Percentiles rank a stretch among this genome's conserved stretches.
Evolutionary conservation across 2,888 invertebrate genomes (phyloP).

Genomic region (Apotomis betuletana): DNA sequence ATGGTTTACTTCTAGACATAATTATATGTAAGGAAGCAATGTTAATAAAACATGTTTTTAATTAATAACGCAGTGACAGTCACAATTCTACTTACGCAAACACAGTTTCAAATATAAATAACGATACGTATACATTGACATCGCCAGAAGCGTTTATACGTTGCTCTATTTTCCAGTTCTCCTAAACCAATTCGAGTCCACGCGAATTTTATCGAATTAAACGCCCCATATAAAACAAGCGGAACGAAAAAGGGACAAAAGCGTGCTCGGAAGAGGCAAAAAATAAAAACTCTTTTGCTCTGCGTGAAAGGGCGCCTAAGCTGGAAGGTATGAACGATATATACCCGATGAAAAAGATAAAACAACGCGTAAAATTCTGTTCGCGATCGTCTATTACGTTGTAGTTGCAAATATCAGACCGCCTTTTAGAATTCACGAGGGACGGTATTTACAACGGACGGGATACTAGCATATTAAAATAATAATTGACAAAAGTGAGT

Average conservation of each 20-base stretch:
- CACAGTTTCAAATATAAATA: constrained; percentile 31
- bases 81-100: background rate
- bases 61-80: background rate
- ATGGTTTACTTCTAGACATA: no score
- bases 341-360: constrained; percentile 50
- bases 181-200: constrained; percentile 70
- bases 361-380: constrained; percentile 43
- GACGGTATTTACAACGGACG: background rate
- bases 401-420: constrained; percentile 17
- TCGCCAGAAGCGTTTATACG: constrained; percentile 53
- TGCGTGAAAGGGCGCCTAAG: constrained; percentile 48
- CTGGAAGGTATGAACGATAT: constrained; percentile 44
- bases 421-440: background rate
- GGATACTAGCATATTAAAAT: background rate
- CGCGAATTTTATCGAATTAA: constrained; percentile 76
- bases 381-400: constrained; percentile 27
- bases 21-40: no score
- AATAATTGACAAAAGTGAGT: constrained; percentile 1
- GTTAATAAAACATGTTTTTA: background rate
- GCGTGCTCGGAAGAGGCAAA: constrained; percentile 62
- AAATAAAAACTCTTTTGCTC: constrained; percentile 61
- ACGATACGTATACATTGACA: constrained; percentile 45
- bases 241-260: constrained; percentile 72
- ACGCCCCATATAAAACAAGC: constrained; percentile 76
- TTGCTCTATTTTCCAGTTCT: constrained; percentile 59